These are phyloP conservation scores for Megaptera novaeangliae DNA, from an alignment of 2,113 vertebrate species.

Conservation along the genomic window DNA sequence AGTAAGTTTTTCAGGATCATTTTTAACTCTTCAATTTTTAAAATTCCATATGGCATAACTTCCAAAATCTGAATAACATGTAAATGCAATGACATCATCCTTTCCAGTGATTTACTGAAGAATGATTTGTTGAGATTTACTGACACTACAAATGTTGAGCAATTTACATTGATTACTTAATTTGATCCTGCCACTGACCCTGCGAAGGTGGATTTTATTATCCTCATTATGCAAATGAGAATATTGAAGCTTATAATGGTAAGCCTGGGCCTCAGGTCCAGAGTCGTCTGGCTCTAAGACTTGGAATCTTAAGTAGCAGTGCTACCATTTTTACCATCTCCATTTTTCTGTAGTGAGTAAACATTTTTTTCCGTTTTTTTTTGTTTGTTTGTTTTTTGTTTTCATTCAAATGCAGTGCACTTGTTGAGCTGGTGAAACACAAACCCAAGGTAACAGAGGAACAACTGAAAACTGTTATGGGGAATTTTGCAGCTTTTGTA, in stretches of 20 bases:
- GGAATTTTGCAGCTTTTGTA: not conserved
- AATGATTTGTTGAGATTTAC: not conserved
- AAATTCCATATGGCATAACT: not conserved
- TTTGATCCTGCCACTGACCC: not conserved
- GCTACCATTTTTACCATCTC: not conserved
- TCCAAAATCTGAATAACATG: not conserved
- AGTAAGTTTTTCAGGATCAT: not conserved
- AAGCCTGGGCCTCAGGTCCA: not conserved
- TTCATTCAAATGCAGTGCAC: constrained; percentile 28
- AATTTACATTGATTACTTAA: not conserved
- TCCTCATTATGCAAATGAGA: not conserved
- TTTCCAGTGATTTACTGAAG: not conserved
- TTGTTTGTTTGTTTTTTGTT: not conserved
- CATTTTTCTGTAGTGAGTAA: not conserved
- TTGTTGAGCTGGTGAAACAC: constrained; percentile 69
- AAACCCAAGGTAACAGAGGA: constrained; percentile 57
- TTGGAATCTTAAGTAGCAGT: not conserved
- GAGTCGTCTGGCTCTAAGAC: not conserved
- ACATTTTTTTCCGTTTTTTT: not conserved
- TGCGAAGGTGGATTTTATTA: not conserved
- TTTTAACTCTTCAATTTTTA: not conserved
- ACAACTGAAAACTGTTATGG: constrained; percentile 27
- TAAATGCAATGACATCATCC: not conserved
- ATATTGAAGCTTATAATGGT: not conserved
- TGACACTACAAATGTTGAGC: not conserved